These are phyloP conservation scores for Zosterops japonicus DNA, from an alignment of 2,113 vertebrate genomes.

Conservation along the genomic window DNA sequence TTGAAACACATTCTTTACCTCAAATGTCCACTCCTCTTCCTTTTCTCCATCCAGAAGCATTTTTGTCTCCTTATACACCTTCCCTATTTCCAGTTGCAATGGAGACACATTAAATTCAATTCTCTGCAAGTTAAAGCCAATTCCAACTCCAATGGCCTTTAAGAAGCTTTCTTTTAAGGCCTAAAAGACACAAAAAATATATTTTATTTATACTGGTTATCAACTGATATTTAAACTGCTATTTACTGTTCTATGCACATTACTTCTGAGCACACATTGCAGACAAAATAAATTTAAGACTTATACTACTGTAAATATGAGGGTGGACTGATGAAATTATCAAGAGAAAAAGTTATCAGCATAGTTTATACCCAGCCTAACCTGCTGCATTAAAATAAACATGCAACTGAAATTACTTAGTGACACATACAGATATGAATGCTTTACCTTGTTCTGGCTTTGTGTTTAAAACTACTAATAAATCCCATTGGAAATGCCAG, in stretches of 20 bases:
- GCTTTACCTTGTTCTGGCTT: background rate
- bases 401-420: background rate
- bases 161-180: slow-evolving; percentile 96
- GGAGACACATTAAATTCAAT: slow-evolving; percentile 88
- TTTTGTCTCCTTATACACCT: slow-evolving; percentile 80
- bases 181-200: slow-evolving; percentile 65
- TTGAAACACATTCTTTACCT: slow-evolving; percentile 66
- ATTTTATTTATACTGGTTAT: background rate
- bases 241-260: background rate
- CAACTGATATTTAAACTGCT: background rate
- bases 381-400: background rate
- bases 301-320: background rate
- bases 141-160: slow-evolving; percentile 91
- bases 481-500: background rate
- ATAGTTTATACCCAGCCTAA: background rate
- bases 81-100: slow-evolving; percentile 76
- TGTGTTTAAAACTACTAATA: background rate
- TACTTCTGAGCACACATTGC: background rate
- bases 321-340: background rate
- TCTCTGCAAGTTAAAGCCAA: slow-evolving; percentile 91
- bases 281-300: background rate
- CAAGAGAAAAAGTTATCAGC: background rate
- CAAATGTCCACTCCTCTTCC: slow-evolving; percentile 80
- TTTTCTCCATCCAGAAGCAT: slow-evolving; percentile 88
- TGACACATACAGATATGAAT: background rate